A percentile compares a stretch with the other conserved stretches of the same genome.
These are phyloP conservation scores for Auanema sp. DNA, from an alignment of 2,888 invertebrate species.

Conservation along the genomic window DNA sequence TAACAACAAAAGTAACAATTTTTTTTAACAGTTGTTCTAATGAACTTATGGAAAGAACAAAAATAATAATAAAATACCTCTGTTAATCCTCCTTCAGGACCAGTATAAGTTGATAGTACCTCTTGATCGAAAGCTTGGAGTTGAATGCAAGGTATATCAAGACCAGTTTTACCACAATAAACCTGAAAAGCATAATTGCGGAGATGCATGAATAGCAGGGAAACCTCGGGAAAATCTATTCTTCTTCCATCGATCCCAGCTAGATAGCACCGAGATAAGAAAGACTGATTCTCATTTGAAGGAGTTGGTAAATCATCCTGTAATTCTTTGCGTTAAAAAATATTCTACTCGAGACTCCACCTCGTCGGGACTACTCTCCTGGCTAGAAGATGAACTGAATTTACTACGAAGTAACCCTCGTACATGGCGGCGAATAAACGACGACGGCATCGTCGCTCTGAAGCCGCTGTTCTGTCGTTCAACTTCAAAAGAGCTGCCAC, in stretches of 20 bases:
- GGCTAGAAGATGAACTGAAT: conserved; percentile 44
- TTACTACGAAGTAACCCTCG: conserved; percentile 50
- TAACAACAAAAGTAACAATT: conserved; percentile 3
- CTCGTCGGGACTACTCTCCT: conserved; percentile 25
- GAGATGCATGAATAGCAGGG: not conserved
- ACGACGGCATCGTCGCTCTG: conserved; percentile 31
- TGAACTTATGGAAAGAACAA: not conserved
- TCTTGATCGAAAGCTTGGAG: conserved; percentile 37
- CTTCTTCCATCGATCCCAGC: conserved; percentile 36
- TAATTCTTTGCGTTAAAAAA: not conserved
- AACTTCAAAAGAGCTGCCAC: no score
- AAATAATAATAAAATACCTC: conserved; percentile 68
- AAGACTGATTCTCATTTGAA: conserved; percentile 28
- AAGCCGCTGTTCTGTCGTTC: no score
- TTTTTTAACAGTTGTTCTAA: conserved; percentile 4
- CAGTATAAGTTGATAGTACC: conserved; percentile 75
- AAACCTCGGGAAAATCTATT: conserved; percentile 42
- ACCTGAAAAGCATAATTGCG: conserved; percentile 12
- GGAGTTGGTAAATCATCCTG: conserved; percentile 35
- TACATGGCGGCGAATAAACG: conserved; percentile 54
- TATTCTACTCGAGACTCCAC: conserved; percentile 9
- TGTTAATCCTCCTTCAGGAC: conserved; percentile 80
- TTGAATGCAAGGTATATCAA: conserved; percentile 43
- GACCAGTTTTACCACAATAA: conserved; percentile 50
- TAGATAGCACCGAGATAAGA: conserved; percentile 25